Evolutionary conservation across 2,113 vertebrate genomes (phyloP).

Genomic region (Accipiter cooperii): DNA sequence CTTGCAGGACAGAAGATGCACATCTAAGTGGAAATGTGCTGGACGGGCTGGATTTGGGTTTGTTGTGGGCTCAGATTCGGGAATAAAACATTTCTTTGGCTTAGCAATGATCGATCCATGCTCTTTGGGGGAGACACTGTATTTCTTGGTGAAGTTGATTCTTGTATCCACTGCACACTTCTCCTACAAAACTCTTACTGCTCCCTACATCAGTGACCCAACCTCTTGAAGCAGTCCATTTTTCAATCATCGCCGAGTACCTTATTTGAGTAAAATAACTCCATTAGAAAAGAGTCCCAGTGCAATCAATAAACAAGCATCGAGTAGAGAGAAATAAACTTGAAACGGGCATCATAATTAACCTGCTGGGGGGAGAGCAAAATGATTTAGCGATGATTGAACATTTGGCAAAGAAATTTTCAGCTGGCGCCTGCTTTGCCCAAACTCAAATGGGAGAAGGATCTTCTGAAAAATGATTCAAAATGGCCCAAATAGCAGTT

Average conservation of each 20-base stretch:
- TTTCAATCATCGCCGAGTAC: slow-evolving; percentile 38
- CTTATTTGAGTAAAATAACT: slow-evolving; percentile 75
- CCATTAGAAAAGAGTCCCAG: slow-evolving; percentile 65
- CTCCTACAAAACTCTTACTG: slow-evolving; percentile 21
- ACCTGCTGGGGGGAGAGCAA: slow-evolving; percentile 2
- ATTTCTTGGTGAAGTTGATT: not conserved
- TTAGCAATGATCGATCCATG: not conserved
- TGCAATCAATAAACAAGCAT: slow-evolving; percentile 71
- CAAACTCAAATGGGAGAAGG: slow-evolving; percentile 36
- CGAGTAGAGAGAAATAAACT: slow-evolving; percentile 60
- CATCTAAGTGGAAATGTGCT: not conserved
- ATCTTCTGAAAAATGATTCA: slow-evolving; percentile 42
- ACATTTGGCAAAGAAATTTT: slow-evolving; percentile 54
- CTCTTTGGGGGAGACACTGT: not conserved
- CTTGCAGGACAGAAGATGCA: not conserved
- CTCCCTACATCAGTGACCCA: slow-evolving; percentile 10
- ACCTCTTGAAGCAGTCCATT: not conserved
- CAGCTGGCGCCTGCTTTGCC: slow-evolving; percentile 17
- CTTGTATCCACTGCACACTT: not conserved
- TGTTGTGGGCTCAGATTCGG: not conserved
- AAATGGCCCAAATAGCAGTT: not conserved
- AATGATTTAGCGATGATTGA: slow-evolving; percentile 44
- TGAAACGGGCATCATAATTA: slow-evolving; percentile 58
- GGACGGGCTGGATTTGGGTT: not conserved
- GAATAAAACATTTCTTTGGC: not conserved